phyloP scores from a whole-genome alignment of 2,797 vertebrate species.

The Benthosema pterotum region DNA sequence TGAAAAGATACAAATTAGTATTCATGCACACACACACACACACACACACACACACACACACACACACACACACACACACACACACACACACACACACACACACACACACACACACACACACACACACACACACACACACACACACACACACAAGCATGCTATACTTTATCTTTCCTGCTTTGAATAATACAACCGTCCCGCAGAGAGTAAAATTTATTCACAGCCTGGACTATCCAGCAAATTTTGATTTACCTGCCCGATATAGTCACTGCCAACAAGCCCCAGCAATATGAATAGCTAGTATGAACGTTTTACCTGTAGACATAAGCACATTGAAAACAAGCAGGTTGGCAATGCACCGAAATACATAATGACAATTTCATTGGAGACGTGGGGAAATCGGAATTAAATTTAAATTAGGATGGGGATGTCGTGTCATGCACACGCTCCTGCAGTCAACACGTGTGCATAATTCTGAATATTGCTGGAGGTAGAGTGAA shows the following conservation, averaged over 20 bases:
- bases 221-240: conserved; percentile 50
- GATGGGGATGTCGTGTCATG: conserved; percentile 53
- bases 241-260: conserved; percentile 68
- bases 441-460: conserved; percentile 52
- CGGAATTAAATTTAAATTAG: conserved; percentile 63
- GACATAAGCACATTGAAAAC: conserved; percentile 33
- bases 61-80: conserved; percentile 28
- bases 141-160: conserved; percentile 35
- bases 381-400: conserved; percentile 45
- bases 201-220: conserved; percentile 66
- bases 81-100: conserved; percentile 35
- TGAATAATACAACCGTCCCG: conserved; percentile 65
- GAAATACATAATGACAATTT: conserved; percentile 37
- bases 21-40: not conserved
- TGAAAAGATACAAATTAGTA: conserved; percentile 19
- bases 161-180: conserved; percentile 67
- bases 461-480: conserved; percentile 29
- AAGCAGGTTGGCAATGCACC: conserved; percentile 31
- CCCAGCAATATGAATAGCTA: conserved; percentile 37
- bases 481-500: conserved; percentile 45
- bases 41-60: not conserved
- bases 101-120: conserved; percentile 16
- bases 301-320: conserved; percentile 20
- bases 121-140: conserved; percentile 7
- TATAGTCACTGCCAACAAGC: conserved; percentile 56